Evolutionary conservation across 2,888 invertebrate genomes (phyloP), one percentile per base, ranked within the genome.

Genomic region (Drosophila mercatorum): DNA sequence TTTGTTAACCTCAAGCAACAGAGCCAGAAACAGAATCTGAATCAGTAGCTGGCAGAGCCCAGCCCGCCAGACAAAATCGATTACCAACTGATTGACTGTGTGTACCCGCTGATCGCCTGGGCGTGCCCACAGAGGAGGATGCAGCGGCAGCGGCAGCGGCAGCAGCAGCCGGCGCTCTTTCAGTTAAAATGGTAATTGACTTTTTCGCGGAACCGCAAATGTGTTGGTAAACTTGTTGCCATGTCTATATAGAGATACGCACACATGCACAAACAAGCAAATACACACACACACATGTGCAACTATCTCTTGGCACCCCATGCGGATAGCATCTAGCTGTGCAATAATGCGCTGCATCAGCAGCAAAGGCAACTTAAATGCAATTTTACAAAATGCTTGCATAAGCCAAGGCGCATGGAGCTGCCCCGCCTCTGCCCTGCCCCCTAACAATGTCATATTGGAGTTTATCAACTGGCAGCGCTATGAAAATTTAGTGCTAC

Each of bases 1-100:
- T 87, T 87, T 87, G 86, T 88, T 89, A 85, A 87, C 86, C 89
- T 87, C 85, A 89, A 87, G 89, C 89, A 88, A 89, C 78, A 86
- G 62, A 65, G 14, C 61, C 55, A 53, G 63, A 57, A 53, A 36
- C 71, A 49, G 55, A 65, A 59, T 56, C 64, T 22, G 28, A 58
- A 65, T 52, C 68, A 28, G 47, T 40, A 55, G 40, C 40, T 26
- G n/a, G 43, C 31, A 5, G 14, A 46, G 31, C 67, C 58, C 41
- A 57, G 53, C 51, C 51, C 52, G 74, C 65, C 85, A 86, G 86
- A 86, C 80, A 78, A 83, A 87, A 89, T 86, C 89, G 86, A 82
- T 86, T 86, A 89, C 79, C 66, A 68, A 84, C 83, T 88, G 89
- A 89, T 86, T 86, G 86, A 87, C 77, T 85, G 67, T 72, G 72